Percentiles rank a stretch among this genome's conserved stretches.
These are phyloP conservation scores for Mystacornis crossleyi DNA, from an alignment of 2,113 vertebrate species.

Conservation along the genomic window DNA sequence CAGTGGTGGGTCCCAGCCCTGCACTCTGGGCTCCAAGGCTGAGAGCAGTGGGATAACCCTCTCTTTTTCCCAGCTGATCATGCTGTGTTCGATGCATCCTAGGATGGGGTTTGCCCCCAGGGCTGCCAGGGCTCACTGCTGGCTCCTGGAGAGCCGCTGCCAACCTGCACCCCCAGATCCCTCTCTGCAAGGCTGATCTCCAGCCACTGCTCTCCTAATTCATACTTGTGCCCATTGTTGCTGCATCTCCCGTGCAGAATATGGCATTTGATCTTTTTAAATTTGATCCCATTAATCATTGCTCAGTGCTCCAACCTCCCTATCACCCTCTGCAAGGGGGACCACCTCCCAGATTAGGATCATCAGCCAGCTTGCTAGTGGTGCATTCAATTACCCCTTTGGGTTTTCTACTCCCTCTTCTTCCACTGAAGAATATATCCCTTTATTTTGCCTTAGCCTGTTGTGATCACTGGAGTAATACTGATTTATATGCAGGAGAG, in stretches of 20 bases:
- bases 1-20: neutral
- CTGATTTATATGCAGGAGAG: neutral
- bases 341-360: neutral
- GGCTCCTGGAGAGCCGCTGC: neutral
- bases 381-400: neutral
- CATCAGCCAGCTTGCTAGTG: neutral
- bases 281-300: neutral
- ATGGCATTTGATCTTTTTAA: neutral
- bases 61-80: fast-evolving
- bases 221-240: neutral
- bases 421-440: neutral
- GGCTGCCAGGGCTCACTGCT: neutral
- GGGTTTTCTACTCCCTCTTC: neutral
- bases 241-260: neutral
- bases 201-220: neutral
- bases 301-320: neutral
- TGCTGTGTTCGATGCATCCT: fast-evolving
- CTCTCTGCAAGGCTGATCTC: neutral
- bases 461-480: neutral
- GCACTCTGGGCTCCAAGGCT: neutral
- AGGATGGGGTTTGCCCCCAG: neutral
- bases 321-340: neutral
- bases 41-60: neutral
- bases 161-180: neutral
- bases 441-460: neutral